These are phyloP conservation scores for Epizoanthus ramosus DNA, from an alignment of 92 coral and sea anemone genomes.

Conservation along the genomic window DNA sequence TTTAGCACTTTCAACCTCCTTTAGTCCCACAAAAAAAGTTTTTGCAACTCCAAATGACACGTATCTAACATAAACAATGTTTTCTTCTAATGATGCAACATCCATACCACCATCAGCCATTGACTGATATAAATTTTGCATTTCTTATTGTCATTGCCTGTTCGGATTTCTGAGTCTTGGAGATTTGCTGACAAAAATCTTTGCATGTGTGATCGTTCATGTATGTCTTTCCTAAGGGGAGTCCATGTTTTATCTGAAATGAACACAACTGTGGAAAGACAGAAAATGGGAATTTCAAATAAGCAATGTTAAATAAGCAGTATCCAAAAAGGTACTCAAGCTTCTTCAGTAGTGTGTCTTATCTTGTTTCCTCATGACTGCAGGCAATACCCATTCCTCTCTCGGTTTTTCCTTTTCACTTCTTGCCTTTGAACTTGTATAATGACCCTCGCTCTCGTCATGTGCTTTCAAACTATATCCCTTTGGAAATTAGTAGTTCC, in stretches of 20 bases:
- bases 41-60: conserved; percentile 36
- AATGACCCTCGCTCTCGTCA: conserved; percentile 13
- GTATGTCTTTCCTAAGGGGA: conserved; percentile 36
- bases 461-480: conserved; percentile 20
- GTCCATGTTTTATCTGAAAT: conserved; percentile 40
- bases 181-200: conserved; percentile 47
- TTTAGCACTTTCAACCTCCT: conserved; percentile 49
- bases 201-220: conserved; percentile 48
- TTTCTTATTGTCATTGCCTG: conserved; percentile 29
- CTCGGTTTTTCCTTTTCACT: conserved; percentile 41
- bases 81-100: conserved; percentile 40
- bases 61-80: conserved; percentile 42
- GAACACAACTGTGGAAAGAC: conserved; percentile 47
- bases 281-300: too few species aligned
- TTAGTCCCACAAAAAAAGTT: conserved; percentile 48
- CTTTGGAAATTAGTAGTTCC: conserved; percentile 16
- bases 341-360: conserved; percentile 47
- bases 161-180: conserved; percentile 28
- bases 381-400: conserved; percentile 45
- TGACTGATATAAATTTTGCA: conserved; percentile 52
- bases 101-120: conserved; percentile 49
- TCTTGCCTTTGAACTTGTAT: conserved; percentile 26
- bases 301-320: too few species aligned
- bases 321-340: conserved; percentile 31
- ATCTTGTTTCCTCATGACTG: conserved; percentile 46